These are phyloP conservation scores for Chymomyza caudatula DNA, from an alignment of 2,888 invertebrate species.

Conservation along the genomic window DNA sequence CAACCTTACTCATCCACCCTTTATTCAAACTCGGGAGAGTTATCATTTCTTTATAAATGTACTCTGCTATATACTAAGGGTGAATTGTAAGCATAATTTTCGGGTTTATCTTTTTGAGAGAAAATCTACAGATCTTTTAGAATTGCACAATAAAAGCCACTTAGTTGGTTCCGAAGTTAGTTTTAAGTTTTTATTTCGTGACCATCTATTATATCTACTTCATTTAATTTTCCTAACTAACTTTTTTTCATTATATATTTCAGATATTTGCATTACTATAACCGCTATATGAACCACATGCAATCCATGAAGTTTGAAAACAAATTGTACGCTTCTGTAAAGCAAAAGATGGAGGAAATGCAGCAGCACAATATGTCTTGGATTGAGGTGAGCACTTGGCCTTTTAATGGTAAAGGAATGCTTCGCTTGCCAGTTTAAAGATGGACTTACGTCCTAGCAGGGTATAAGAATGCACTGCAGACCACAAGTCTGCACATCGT, in stretches of 20 bases:
- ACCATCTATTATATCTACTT: neutral
- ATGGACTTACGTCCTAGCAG: constrained; percentile 1
- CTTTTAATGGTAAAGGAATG: neutral
- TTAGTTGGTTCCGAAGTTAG: no score
- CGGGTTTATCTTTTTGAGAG: no score
- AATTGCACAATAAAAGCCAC: no score
- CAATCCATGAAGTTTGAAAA: constrained; percentile 98
- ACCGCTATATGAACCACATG: constrained; percentile 99
- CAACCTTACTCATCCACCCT: no score
- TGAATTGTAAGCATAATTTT: no score
- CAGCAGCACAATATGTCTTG: constrained; percentile 99
- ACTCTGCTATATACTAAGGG: no score
- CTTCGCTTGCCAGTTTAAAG: neutral
- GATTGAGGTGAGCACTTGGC: constrained; percentile 87
- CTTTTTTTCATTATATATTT: constrained; percentile 10
- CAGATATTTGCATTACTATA: constrained; percentile 98
- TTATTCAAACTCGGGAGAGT: no score
- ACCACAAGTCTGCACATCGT: no score
- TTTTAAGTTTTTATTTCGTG: no score
- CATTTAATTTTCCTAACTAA: neutral
- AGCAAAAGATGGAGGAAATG: constrained; percentile 99
- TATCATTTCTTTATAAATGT: no score
- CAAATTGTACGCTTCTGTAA: constrained; percentile 96
- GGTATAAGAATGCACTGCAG: no score
- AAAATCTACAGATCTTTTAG: no score